phyloP scores from a whole-genome alignment of 2,797 vertebrate genomes.

The Gorsachius magnificus region DNA sequence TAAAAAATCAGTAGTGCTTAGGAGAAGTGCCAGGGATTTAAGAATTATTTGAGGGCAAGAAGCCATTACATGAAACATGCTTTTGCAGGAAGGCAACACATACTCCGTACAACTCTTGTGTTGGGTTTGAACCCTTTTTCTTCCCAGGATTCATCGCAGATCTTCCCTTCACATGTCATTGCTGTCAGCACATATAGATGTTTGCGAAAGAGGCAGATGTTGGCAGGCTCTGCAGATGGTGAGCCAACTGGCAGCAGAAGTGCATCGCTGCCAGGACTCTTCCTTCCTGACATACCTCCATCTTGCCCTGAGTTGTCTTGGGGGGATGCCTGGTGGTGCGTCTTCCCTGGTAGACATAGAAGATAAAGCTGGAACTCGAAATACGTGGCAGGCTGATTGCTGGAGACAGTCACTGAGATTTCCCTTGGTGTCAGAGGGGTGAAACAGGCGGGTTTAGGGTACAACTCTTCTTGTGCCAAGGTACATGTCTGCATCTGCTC shows the following conservation, averaged over 20 bases:
- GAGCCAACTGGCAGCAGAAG: not conserved
- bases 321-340: not conserved
- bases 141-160: fast-evolving
- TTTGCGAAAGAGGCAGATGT: not conserved
- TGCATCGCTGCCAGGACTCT: not conserved
- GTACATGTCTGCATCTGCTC: too few species aligned
- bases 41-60: not conserved
- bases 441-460: not conserved
- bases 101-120: not conserved
- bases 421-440: not conserved
- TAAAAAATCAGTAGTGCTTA: not conserved
- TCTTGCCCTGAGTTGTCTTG: not conserved
- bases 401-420: not conserved
- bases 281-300: not conserved
- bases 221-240: not conserved
- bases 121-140: fast-evolving
- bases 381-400: not conserved
- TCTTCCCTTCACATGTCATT: fast-evolving
- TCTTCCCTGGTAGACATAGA: not conserved
- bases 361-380: not conserved
- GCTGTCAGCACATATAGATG: not conserved
- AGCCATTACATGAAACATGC: fast-evolving
- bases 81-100: not conserved
- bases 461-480: not conserved
- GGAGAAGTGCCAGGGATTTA: not conserved